These are phyloP conservation scores for honey bee (Apis mellifera) DNA, from an alignment of 1,140 invertebrate species.

Conservation along the genomic window Amel_HAv3.1 CM009941.2:9839001-9839500, in stretches of 20 bases:
- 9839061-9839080: slow-evolving; percentile 19
- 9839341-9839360: not conserved
- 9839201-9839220: slow-evolving; percentile 9
- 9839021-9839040: slow-evolving; percentile 7
- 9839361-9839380: not conserved
- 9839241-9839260: not conserved
- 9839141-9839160: not conserved
- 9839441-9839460: slow-evolving; percentile 16
- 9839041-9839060: not conserved
- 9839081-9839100: not conserved
- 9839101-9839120: not conserved
- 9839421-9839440: not conserved
- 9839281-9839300: not conserved
- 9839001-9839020: not conserved
- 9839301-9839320: not conserved
- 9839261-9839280: not conserved
- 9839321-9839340: not conserved
- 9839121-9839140: slow-evolving; percentile 13
- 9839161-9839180: not conserved
- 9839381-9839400: slow-evolving; percentile 9
- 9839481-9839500: not conserved
- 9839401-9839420: slow-evolving; percentile 44
- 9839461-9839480: not conserved
- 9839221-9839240: slow-evolving; percentile 37
- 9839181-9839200: not conserved